Evolutionary conservation across 2,113 vertebrate genomes (phyloP).

Genomic region (Microcebus murinus): DNA sequence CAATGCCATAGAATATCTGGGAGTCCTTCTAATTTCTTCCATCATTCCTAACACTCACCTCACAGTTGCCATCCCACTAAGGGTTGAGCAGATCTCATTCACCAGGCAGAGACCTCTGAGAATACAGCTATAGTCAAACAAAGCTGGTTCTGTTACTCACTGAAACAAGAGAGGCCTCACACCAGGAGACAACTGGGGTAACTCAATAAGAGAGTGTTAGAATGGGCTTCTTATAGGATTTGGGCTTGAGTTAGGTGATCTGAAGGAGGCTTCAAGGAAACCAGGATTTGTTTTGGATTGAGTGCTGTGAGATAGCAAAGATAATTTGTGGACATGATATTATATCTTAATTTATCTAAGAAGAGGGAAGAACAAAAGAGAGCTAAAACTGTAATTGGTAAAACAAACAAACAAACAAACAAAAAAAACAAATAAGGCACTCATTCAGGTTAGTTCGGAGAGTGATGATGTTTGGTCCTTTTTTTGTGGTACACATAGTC

Average conservation of each 20-base stretch:
- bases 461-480: not conserved
- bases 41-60: not conserved
- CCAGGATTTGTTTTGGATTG: not conserved
- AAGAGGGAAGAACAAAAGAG: not conserved
- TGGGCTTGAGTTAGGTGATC: not conserved
- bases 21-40: no score
- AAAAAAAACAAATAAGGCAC: not conserved
- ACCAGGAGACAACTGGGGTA: fast-evolving
- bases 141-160: not conserved
- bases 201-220: not conserved
- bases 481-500: not conserved
- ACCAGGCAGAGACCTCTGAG: not conserved
- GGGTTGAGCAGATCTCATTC: not conserved
- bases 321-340: not conserved
- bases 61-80: not conserved
- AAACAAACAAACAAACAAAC: not conserved
- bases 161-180: not conserved
- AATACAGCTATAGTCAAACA: not conserved
- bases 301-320: not conserved
- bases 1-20: not conserved
- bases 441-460: not conserved
- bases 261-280: not conserved
- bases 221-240: not conserved
- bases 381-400: not conserved
- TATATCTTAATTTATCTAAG: not conserved